Percentiles rank a stretch among this genome's conserved stretches.
Evolutionary conservation across 2,888 invertebrate species (phyloP).

Genomic region (Agonopterix alstromeriana): DNA sequence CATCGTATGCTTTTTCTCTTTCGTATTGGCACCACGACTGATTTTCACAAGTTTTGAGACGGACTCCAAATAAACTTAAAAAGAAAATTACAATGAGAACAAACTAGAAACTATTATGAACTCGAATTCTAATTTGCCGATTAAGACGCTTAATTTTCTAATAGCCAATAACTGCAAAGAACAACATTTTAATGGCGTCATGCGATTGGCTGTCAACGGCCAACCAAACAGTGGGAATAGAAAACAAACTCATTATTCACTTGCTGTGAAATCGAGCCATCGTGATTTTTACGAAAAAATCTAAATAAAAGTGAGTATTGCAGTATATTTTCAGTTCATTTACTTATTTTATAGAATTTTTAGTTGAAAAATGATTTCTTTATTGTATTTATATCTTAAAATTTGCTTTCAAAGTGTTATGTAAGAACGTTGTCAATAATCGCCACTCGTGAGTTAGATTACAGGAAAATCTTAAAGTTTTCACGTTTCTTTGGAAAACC

Average conservation of each 20-base stretch:
- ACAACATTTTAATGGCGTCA: not conserved
- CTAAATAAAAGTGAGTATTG: conserved; percentile 25
- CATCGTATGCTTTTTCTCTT: too few relatives aligned
- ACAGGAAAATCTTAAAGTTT: not conserved
- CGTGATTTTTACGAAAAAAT: conserved; percentile 10
- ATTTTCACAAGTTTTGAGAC: too few relatives aligned
- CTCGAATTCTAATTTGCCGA: too few relatives aligned
- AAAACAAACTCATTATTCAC: conserved; percentile 20
- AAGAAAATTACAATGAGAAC: too few relatives aligned
- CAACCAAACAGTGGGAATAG: not conserved
- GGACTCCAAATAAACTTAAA: too few relatives aligned
- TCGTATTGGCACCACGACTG: too few relatives aligned
- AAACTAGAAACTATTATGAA: too few relatives aligned
- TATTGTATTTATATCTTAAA: not conserved
- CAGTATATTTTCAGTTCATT: not conserved
- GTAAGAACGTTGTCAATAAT: conserved; percentile 26
- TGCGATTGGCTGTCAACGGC: not conserved
- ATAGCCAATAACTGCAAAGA: not conserved
- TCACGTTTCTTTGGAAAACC: not conserved
- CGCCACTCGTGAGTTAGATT: not conserved
- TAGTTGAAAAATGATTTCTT: not conserved
- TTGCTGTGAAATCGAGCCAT: conserved; percentile 15
- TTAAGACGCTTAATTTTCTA: not conserved
- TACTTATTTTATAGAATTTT: not conserved
- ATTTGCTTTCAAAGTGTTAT: conserved; percentile 21